Evolutionary conservation across 2,113 vertebrate species (phyloP).

Genomic region (Micronycteris hirsuta): DNA sequence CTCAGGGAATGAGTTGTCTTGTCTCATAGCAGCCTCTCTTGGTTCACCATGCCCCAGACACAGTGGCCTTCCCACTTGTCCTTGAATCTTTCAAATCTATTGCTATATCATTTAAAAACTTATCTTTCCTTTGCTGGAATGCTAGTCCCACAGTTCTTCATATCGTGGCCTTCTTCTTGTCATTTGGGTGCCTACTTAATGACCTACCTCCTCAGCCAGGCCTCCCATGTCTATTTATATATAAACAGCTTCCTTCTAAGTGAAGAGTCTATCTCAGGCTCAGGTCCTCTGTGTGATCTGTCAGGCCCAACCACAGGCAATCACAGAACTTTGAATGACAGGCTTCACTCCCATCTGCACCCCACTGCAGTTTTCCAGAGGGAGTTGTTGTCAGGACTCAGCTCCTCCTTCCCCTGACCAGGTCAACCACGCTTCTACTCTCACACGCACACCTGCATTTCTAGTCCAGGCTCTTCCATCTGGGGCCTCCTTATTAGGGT

Average conservation of each 20-base stretch:
- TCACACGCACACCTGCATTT: neutral
- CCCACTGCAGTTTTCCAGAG: neutral
- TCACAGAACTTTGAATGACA: neutral
- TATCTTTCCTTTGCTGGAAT: neutral
- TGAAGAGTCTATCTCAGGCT: neutral
- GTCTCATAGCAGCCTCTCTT: neutral
- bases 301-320: neutral
- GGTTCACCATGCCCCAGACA: rapidly evolving
- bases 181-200: neutral
- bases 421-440: rapidly evolving
- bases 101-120: neutral
- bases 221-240: neutral
- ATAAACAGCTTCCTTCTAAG: neutral
- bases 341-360: neutral
- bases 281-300: neutral
- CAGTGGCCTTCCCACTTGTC: neutral
- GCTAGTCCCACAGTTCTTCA: neutral
- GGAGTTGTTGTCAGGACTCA: neutral
- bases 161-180: neutral
- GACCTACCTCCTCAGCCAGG: neutral
- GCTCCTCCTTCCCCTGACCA: rapidly evolving
- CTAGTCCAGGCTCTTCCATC: neutral
- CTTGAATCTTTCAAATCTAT: neutral
- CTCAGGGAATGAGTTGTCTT: neutral
- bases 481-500: neutral